Conservation (phyloP, 2,113 vertebrate genomes). For the Cygnus atratus region DNA sequence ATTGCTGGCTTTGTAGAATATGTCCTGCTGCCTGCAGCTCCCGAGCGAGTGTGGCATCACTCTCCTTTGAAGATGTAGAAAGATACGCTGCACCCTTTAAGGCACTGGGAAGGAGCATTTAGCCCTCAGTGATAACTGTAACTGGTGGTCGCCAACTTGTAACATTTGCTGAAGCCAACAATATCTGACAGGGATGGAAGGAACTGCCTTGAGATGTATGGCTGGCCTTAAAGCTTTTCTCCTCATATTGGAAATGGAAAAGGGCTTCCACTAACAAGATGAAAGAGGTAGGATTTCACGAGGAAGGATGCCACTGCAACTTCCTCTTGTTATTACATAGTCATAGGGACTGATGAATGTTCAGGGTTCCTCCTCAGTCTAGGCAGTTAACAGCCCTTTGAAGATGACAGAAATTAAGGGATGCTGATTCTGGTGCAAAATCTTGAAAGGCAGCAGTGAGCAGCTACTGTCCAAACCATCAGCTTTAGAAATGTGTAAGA, state of each 20-base stretch:
- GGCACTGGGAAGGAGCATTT: neutral
- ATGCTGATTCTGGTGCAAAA: neutral
- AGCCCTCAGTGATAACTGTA: neutral
- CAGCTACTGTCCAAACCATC: neutral
- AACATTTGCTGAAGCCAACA: neutral
- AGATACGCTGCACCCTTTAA: neutral
- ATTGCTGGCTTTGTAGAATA: neutral
- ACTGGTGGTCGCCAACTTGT: slow-evolving; percentile 26
- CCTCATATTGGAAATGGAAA: neutral
- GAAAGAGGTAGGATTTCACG: neutral
- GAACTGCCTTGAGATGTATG: neutral
- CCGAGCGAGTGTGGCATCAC: neutral
- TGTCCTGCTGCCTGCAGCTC: neutral
- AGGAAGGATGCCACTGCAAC: neutral
- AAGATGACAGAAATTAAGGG: neutral
- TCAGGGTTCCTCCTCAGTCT: neutral
- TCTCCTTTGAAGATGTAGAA: neutral
- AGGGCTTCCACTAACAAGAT: neutral
- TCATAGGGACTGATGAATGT: neutral
- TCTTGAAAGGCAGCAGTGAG: neutral
- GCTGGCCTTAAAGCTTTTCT: neutral
- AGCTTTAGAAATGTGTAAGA: neutral
- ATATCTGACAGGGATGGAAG: neutral
- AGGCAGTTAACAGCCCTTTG: neutral
- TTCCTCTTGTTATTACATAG: neutral